Evolutionary conservation across 2,113 vertebrate species (phyloP).

Genomic region (Bambusicola thoracicus): DNA sequence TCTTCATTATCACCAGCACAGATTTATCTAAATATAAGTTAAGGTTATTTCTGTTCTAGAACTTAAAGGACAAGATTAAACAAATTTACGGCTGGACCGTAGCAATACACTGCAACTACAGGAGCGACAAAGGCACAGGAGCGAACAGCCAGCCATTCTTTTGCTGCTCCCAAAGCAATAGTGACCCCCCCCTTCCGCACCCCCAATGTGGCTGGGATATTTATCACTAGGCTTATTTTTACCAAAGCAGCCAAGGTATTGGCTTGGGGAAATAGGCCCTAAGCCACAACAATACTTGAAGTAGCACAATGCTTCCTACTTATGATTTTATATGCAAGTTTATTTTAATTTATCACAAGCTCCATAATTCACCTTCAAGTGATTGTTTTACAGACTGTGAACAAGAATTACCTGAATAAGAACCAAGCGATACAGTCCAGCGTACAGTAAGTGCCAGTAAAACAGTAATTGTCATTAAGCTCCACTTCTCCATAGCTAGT

Average conservation of each 20-base stretch:
- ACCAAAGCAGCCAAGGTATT: background rate
- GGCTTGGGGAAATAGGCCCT: background rate
- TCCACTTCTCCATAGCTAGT: conserved; percentile 85
- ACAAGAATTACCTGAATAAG: conserved; percentile 88
- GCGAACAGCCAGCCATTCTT: background rate
- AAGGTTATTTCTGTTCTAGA: background rate
- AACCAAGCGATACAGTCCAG: conserved; percentile 92
- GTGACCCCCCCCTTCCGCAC: background rate
- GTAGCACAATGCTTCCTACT: background rate
- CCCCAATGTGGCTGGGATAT: background rate
- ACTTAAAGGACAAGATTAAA: background rate
- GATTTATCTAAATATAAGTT: background rate
- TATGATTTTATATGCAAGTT: background rate
- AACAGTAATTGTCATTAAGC: conserved; percentile 80
- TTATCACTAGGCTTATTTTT: background rate
- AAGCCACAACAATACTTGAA: background rate
- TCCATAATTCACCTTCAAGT: background rate
- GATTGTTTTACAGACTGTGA: background rate
- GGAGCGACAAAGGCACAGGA: background rate
- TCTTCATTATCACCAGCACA: background rate
- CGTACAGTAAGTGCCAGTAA: conserved; percentile 85
- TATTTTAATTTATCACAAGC: background rate
- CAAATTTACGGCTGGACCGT: background rate
- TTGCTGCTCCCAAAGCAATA: background rate
- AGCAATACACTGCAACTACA: background rate